Conservation (phyloP, 2,888 invertebrate genomes). For the Stictocephala bisonia region DNA sequence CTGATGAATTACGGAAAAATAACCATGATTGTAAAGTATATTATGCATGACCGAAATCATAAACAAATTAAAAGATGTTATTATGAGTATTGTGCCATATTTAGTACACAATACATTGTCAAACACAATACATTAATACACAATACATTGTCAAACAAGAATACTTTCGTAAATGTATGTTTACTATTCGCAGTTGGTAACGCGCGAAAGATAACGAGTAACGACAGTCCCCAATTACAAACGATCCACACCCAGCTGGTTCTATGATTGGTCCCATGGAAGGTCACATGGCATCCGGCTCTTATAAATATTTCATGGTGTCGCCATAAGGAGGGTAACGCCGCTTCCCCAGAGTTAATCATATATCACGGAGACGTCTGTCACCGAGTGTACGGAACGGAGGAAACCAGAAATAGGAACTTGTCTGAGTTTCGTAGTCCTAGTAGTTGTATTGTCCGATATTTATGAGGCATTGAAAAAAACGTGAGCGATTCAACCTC, state of each 20-base stretch:
- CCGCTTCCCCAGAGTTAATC: not conserved
- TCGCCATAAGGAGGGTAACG: not conserved
- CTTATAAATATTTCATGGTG: conserved; percentile 8
- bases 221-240: conserved; percentile 4
- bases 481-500: too few relatives aligned
- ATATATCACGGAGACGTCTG: conserved; percentile 11
- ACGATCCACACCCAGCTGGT: not conserved
- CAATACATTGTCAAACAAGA: too few relatives aligned
- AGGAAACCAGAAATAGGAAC: conserved; percentile 15
- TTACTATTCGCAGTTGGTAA: too few relatives aligned
- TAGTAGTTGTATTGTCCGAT: conserved; percentile 18
- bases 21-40: too few relatives aligned
- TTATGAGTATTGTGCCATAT: too few relatives aligned
- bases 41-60: too few relatives aligned
- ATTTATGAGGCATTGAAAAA: conserved; percentile 33
- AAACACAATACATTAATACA: too few relatives aligned
- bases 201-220: too few relatives aligned
- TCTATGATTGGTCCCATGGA: not conserved
- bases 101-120: too few relatives aligned
- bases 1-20: too few relatives aligned
- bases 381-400: not conserved
- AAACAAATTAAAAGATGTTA: too few relatives aligned
- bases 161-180: too few relatives aligned
- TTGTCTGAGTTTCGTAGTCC: conserved; percentile 10
- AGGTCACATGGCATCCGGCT: not conserved